Evolutionary conservation across 2,888 invertebrate species (phyloP), one percentile per base, ranked within the genome.

Genomic region (Stomorhina lunata): DNA sequence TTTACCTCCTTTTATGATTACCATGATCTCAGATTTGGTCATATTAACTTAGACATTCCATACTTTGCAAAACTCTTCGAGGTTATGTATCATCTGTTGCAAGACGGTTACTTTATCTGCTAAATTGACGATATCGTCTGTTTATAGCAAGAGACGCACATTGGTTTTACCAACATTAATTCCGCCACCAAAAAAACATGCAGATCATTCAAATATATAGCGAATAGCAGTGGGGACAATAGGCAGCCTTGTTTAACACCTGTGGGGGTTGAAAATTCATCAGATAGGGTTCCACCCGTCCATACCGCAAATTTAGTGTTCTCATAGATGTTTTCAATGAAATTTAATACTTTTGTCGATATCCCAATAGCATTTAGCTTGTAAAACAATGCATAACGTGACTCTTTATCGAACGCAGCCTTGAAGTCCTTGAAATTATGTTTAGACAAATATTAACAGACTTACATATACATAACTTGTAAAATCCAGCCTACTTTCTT

Each of bases 371-470:
- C 2, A 20, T 10, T 20, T 15, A 43, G 27, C n/a, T 63, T 63
- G 12, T 43, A 68, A 3, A 50, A 40, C 22, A 68, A 17, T 22
- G 37, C 20, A 12, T 37, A 17, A 6, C 45, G 7, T 4, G 29
- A 27, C 22, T 45, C 27, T 27, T 43, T 34, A 20, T 65, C 65
- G 37, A 45, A 65, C 4, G 34, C 68, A 4, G 68, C 27, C n/a
- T 50, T 50, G 17, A 68, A 68, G n/a, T 68, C 34, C 9, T 53
- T 34, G 12, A 32, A 68, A n/a, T n/a, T n/a, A n/a, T n/a, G n/a
- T n/a, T n/a, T n/a, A n/a, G n/a, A n/a, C n/a, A n/a, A n/a, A n/a
- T n/a, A n/a, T n/a, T n/a, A n/a, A n/a, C n/a, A n/a, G n/a, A n/a
- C n/a, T n/a, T n/a, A n/a, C n/a, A n/a, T n/a, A n/a, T n/a, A n/a